Evolutionary conservation across 1,140 invertebrate species (phyloP).

Genomic region (Drosophila sturtevanti): DNA sequence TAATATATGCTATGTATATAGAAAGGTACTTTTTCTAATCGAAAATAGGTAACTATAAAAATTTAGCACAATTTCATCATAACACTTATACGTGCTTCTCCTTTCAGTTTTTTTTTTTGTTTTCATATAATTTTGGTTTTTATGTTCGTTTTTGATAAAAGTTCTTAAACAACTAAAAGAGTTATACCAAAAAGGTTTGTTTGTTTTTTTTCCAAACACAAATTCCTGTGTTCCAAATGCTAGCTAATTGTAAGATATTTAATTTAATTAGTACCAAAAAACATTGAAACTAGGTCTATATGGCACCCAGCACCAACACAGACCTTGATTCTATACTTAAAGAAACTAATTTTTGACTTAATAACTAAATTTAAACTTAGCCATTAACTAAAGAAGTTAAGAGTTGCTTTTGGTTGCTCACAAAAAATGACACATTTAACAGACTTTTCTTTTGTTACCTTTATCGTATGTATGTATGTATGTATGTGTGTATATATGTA

Average conservation of each 20-base stretch:
- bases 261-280: constrained; percentile 44
- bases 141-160: constrained; percentile 37
- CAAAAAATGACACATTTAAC: constrained; percentile 77
- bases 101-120: constrained; percentile 2
- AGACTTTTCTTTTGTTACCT: constrained; percentile 70
- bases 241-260: constrained; percentile 53
- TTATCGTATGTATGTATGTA: constrained; percentile 27
- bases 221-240: constrained; percentile 43
- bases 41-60: constrained; percentile 62
- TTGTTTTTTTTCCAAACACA: constrained; percentile 50
- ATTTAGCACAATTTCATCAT: constrained; percentile 72
- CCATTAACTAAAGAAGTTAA: constrained; percentile 54
- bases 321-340: constrained; percentile 22
- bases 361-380: constrained; percentile 46
- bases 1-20: constrained; percentile 26
- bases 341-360: constrained; percentile 54
- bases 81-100: constrained; percentile 16
- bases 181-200: constrained; percentile 67
- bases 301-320: constrained; percentile 56
- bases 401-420: constrained; percentile 65
- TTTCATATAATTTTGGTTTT: constrained; percentile 31
- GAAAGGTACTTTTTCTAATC: constrained; percentile 41
- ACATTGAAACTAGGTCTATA: constrained; percentile 21
- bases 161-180: constrained; percentile 61
- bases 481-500: neutral